Conservation (phyloP, 92 coral and sea anemone species). For the Plumapathes pennacea region DNA sequence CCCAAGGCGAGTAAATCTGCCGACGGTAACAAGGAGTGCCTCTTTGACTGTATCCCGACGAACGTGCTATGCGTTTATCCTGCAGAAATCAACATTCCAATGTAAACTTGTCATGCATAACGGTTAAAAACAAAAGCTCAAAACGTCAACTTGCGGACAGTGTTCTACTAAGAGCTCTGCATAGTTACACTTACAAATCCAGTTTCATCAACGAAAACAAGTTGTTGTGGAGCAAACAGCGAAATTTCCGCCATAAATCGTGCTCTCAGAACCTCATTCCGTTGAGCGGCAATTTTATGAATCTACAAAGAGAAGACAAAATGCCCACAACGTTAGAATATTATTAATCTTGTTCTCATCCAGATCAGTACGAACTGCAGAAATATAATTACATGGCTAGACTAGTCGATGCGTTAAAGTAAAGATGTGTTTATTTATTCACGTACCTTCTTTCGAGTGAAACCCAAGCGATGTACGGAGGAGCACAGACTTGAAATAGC, state of each 20-base stretch:
- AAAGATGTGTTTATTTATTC: background rate
- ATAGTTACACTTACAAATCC: conserved; percentile 33
- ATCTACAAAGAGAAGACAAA: conserved; percentile 4
- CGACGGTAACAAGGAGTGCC: too few species aligned
- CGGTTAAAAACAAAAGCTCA: background rate
- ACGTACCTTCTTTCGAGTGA: conserved; percentile 24
- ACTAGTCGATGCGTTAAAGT: too few species aligned
- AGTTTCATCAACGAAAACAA: conserved; percentile 64
- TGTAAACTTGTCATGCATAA: background rate
- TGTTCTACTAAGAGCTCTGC: background rate
- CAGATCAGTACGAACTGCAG: background rate
- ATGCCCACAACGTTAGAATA: too few species aligned
- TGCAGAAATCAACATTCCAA: background rate
- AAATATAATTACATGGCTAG: background rate
- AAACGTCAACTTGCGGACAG: background rate
- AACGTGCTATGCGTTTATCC: too few species aligned
- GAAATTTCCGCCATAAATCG: conserved; percentile 40
- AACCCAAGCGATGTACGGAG: conserved; percentile 29
- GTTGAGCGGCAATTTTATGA: conserved; percentile 24
- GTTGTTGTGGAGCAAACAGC: conserved; percentile 34
- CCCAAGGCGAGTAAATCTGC: too few species aligned
- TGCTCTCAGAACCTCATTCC: conserved; percentile 36
- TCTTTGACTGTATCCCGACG: conserved; percentile 27
- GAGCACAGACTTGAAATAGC: conserved; percentile 17
- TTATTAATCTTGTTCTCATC: too few species aligned